phyloP scores from a whole-genome alignment of 2,113 vertebrate species.

The Sphyrna mokarran region DNA sequence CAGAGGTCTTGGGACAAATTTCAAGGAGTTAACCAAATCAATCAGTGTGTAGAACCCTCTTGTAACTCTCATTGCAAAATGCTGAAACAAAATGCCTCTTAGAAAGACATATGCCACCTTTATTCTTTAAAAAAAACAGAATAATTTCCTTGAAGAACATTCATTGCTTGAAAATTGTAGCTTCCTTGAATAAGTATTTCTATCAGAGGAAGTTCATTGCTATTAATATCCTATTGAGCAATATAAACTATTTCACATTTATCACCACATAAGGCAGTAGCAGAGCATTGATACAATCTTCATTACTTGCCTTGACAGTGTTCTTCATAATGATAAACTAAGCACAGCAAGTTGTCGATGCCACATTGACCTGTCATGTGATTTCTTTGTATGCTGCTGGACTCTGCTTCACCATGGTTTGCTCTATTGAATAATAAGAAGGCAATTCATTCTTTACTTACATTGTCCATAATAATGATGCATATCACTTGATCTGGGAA shows the following conservation, averaged over 20 bases:
- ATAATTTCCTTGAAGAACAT: background rate
- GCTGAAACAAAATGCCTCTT: background rate
- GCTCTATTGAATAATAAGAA: background rate
- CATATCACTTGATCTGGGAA: background rate
- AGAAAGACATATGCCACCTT: background rate
- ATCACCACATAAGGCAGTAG: background rate
- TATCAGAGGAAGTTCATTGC: background rate
- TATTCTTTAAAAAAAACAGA: background rate
- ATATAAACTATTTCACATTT: background rate
- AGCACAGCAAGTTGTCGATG: background rate
- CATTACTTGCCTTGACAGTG: background rate
- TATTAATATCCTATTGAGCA: background rate
- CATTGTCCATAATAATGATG: background rate
- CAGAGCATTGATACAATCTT: background rate
- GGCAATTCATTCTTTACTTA: background rate
- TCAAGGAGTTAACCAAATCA: constrained; percentile 18
- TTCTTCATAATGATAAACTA: background rate
- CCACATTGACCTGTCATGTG: background rate
- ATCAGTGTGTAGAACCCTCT: background rate
- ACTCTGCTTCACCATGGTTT: background rate
- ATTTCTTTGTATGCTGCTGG: background rate
- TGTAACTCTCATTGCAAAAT: background rate
- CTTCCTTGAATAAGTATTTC: background rate
- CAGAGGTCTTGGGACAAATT: background rate
- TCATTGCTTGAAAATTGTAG: background rate